Base-by-base conservation (phyloP, 2,888 invertebrate genomes). In the Euzetes globulus region DNA sequence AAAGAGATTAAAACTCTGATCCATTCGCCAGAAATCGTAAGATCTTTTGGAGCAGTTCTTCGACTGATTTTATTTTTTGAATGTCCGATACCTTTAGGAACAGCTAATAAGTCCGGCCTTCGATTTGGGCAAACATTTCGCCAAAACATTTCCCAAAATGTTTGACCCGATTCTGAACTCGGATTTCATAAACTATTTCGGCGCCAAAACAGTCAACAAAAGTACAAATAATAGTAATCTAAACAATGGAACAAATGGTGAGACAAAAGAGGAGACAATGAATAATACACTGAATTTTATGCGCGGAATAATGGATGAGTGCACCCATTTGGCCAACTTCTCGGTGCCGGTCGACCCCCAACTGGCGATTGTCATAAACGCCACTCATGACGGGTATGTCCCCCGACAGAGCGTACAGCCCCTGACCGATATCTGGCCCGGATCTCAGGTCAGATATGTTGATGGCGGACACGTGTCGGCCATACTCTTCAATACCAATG, bases 301-400 rank as follows among this genome's bases (percentile, higher is more conserved):
- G 97, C 86, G 92, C 71, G 95, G 96, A 0, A 89, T 98, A 79
- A 98, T 99, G 98, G 98, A 99, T 81, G 96, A 98, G 83, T 98
- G 95, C 82, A 99, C 98, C 0, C 96, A 97, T 84, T 85, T 99
- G 55, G 91, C 89, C 78, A 95, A 97, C 84, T 99, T 95, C 81
- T 90, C 93, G 1, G 85, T 89, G 19, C 87, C 87, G 0, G 88
- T 88, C 71, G 97, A 98, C 81, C 91, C 96, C 0, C 89, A 90
- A 13, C 85, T 97, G 72, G 91, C 94, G 76, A 94, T 94, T 77
- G 91, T 93, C 22, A 90, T 98, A 1, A 90, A 91, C 80, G 97
- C 97, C 0, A 88, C 81, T 80, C 79, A 81, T 70, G 85, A 85
- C 79, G 84, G 83, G 5, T 86, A 97, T 83, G 91, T 97, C 15